Base-by-base conservation (phyloP, 2,888 invertebrate species). In the Himalopsyche anomala region DNA sequence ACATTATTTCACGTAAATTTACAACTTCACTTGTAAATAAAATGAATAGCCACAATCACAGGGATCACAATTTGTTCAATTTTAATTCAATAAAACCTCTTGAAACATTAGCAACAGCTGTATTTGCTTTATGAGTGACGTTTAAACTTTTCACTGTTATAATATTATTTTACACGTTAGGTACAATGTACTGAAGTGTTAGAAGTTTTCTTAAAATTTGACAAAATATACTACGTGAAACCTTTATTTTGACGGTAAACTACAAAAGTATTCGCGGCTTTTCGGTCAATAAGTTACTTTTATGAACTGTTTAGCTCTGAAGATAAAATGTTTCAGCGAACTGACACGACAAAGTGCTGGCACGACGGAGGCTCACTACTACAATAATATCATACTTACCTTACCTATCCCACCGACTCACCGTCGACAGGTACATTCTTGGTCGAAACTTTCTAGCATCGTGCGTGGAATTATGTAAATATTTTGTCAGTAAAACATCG, bases 61-160 rank as follows among this genome's bases (percentile, higher is more conserved):
- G 80, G n/a, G 19, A 80, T 80, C 80, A 80, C 80, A 36, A 40
- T 17, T 42, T 17, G 42, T n/a, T 42, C 42, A 40, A 80, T 38
- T 80, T 80, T 80, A 15, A 80, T 80, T 80, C 12, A 80, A 40
- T 80, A 17, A 42, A 80, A 38, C 42, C 80, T 40, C 80, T 38
- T 19, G 40, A 80, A 38, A 80, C 40, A 80, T 6, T 40, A 40
- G 28, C 62, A 62, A 62, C 62, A 62, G 62, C 62, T 62, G 62
- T 62, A 62, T 62, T 62, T 62, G 62, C n/a, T 51, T 55, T 62
- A 62, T 5, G 62, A 86, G 81, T 86, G 86, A 86, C 86, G 86
- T 86, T 86, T 86, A 55, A 86, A 86, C 86, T 86, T 86, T 86
- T 82, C 62, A 62, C 62, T 62, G 62, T 62, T 62, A 62, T 62